Evolutionary conservation across 1,140 invertebrate species (phyloP).

Genomic region (Monochamus saltuarius): DNA sequence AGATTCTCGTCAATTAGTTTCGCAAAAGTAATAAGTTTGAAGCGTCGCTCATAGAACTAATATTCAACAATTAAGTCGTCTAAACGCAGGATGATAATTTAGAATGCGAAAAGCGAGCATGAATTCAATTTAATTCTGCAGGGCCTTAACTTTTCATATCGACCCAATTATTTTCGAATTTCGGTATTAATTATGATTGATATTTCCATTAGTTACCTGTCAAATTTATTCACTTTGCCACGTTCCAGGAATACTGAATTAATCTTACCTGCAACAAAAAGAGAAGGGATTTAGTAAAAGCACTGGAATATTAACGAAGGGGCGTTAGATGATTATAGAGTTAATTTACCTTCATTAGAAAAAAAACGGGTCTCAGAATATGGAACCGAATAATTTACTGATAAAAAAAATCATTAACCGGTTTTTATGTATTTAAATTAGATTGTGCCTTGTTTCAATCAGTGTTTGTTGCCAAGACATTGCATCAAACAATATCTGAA

Average conservation of each 20-base stretch:
- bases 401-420: too few relatives aligned
- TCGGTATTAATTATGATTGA: slow-evolving; percentile 24
- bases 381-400: too few relatives aligned
- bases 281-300: slow-evolving; percentile 15
- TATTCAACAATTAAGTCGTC: too few relatives aligned
- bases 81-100: slow-evolving; percentile 9
- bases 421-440: too few relatives aligned
- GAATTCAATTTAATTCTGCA: slow-evolving; percentile 13
- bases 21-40: too few relatives aligned
- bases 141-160: slow-evolving; percentile 23
- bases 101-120: slow-evolving; percentile 13
- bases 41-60: too few relatives aligned
- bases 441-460: too few relatives aligned
- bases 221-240: slow-evolving; percentile 18
- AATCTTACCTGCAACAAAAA: slow-evolving; percentile 26
- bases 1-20: too few relatives aligned
- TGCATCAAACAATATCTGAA: too few relatives aligned
- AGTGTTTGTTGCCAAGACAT: too few relatives aligned
- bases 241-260: slow-evolving; percentile 15
- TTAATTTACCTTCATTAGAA: too few relatives aligned
- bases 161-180: slow-evolving; percentile 22
- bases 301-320: slow-evolving; percentile 15
- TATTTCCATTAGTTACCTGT: slow-evolving; percentile 25
- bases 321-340: background rate
- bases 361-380: too few relatives aligned